Evolutionary conservation across 2,888 invertebrate species (phyloP).

Genomic region (Apocheima hispidaria): DNA sequence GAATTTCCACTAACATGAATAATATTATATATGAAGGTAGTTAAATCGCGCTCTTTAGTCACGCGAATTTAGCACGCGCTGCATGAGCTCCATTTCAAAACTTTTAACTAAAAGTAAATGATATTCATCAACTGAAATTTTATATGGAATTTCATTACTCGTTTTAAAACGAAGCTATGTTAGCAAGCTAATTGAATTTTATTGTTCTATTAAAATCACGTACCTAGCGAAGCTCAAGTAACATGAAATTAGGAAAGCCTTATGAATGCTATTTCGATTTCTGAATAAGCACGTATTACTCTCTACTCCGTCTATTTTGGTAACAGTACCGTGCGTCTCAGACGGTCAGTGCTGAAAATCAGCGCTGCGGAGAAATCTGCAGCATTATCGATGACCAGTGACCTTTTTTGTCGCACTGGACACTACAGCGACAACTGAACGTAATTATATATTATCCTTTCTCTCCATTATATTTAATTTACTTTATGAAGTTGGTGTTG

Average conservation of each 20-base stretch:
- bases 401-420: no score
- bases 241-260: constrained; percentile 11
- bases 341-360: no score
- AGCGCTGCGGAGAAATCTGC: no score
- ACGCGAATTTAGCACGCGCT: constrained; percentile 40
- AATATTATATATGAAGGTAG: constrained; percentile 26
- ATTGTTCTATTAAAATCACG: constrained; percentile 16
- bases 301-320: background rate
- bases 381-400: no score
- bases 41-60: constrained; percentile 30
- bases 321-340: no score
- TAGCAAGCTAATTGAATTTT: constrained; percentile 17
- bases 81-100: constrained; percentile 30
- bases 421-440: no score
- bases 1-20: constrained; percentile 11
- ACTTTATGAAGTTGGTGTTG: no score
- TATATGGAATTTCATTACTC: constrained; percentile 15
- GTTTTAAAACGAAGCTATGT: background rate
- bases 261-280: constrained; percentile 14
- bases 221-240: background rate
- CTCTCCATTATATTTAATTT: no score
- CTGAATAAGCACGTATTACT: background rate
- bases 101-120: constrained; percentile 13
- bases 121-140: constrained; percentile 4
- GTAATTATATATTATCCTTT: no score